Evolutionary conservation across 2,797 vertebrate genomes (phyloP).

Genomic region (Hoplostethus atlanticus): DNA sequence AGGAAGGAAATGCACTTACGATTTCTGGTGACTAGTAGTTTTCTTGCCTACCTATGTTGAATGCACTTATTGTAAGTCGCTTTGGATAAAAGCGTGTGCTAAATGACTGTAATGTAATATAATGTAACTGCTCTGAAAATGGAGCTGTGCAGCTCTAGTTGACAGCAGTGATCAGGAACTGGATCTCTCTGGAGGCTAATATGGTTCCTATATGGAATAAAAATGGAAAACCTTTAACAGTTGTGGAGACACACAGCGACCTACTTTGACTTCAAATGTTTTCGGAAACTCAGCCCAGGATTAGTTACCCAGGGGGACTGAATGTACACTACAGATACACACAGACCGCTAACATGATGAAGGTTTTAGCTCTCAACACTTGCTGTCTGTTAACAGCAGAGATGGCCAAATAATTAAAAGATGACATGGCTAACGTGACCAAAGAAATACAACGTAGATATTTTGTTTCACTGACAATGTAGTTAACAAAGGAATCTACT

Average conservation of each 20-base stretch:
- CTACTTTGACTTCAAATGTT: constrained; percentile 2
- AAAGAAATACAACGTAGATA: not conserved
- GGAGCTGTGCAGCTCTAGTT: constrained; percentile 35
- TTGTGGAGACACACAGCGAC: not conserved
- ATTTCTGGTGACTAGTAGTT: too few species aligned
- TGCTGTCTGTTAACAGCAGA: constrained; percentile 6
- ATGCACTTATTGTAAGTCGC: too few species aligned
- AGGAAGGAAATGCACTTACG: too few species aligned
- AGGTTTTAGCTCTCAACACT: constrained; percentile 14
- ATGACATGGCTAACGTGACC: not conserved
- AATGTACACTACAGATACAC: not conserved
- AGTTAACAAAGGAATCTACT: constrained; percentile 19
- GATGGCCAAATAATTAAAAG: constrained; percentile 1
- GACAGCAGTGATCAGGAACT: constrained; percentile 29
- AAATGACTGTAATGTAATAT: too few species aligned
- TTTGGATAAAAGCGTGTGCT: too few species aligned
- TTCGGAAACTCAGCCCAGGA: not conserved
- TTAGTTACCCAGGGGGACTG: not conserved
- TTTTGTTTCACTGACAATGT: constrained; percentile 10
- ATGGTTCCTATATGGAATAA: constrained; percentile 25
- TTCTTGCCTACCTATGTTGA: too few species aligned
- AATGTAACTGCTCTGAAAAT: constrained; percentile 49
- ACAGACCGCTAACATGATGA: constrained; percentile 9
- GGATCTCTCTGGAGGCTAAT: constrained; percentile 22
- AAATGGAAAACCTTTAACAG: constrained; percentile 11